phyloP scores from a whole-genome alignment of 2,888 invertebrate species.

The Diarsia rubi region DNA sequence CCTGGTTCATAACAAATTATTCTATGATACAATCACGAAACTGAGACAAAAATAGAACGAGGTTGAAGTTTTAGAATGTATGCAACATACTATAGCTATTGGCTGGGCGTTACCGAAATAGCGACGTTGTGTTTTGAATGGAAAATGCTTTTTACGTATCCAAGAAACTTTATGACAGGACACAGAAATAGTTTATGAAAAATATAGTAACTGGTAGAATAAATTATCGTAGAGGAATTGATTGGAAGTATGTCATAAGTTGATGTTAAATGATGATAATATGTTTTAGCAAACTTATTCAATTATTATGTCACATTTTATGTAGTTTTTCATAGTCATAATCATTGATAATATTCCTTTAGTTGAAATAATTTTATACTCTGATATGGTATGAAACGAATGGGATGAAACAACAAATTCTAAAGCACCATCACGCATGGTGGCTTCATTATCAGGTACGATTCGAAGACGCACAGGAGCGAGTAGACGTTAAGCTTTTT shows the following conservation, averaged over 20 bases:
- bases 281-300: constrained; percentile 13
- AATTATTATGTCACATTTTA: constrained; percentile 11
- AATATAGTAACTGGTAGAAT: constrained; percentile 10
- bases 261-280: constrained; percentile 15
- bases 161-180: constrained; percentile 46
- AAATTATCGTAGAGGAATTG: constrained; percentile 11
- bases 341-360: neutral
- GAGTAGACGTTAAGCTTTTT: neutral
- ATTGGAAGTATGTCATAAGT: constrained; percentile 4
- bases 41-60: constrained; percentile 79
- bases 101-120: constrained; percentile 82
- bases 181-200: constrained; percentile 24
- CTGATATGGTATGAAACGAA: neutral
- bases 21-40: constrained; percentile 76
- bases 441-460: neutral
- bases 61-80: constrained; percentile 75
- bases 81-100: constrained; percentile 75
- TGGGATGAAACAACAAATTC: neutral
- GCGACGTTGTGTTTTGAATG: constrained; percentile 69
- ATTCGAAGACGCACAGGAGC: neutral
- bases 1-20: constrained; percentile 57
- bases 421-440: neutral
- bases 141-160: constrained; percentile 70
- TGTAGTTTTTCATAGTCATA: constrained; percentile 1
- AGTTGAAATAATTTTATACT: neutral